Evolutionary conservation across 2,888 invertebrate genomes (phyloP).

Genomic region (Scaeva pyrastri): DNA sequence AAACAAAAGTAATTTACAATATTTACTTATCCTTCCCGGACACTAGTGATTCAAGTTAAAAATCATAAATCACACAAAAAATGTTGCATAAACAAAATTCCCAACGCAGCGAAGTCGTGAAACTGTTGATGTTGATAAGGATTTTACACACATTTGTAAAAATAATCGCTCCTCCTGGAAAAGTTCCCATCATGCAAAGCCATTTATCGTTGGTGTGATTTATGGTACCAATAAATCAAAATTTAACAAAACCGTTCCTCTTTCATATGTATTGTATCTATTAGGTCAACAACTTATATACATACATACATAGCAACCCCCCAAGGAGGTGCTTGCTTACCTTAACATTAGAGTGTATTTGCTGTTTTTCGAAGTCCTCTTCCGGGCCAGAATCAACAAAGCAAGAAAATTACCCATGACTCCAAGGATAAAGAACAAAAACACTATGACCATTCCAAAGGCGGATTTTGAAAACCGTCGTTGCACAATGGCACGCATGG

Average conservation of each 20-base stretch:
- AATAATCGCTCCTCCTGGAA: neutral
- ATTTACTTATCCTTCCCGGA: neutral
- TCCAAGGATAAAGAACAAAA: slow-evolving; percentile 85
- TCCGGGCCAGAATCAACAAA: slow-evolving; percentile 89
- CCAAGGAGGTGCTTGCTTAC: slow-evolving; percentile 76
- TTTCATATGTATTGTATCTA: too few species aligned
- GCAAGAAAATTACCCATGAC: slow-evolving; percentile 91
- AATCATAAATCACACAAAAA: slow-evolving; percentile 1
- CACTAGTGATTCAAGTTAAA: neutral
- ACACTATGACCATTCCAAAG: slow-evolving; percentile 39
- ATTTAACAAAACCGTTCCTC: neutral
- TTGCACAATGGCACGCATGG: slow-evolving; percentile 16
- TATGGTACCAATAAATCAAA: slow-evolving; percentile 20
- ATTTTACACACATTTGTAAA: neutral
- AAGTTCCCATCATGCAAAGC: neutral
- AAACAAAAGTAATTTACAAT: neutral
- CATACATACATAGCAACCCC: too few species aligned
- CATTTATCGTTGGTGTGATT: neutral
- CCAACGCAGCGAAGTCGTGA: neutral
- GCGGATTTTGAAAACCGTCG: slow-evolving; percentile 17
- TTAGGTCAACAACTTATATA: too few species aligned
- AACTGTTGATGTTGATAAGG: slow-evolving; percentile 3
- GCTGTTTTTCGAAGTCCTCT: slow-evolving; percentile 89
- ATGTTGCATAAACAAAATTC: neutral
- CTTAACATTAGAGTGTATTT: slow-evolving; percentile 90